Conservation (phyloP, 2,113 vertebrate species). For the Entelurus aequoreus region DNA sequence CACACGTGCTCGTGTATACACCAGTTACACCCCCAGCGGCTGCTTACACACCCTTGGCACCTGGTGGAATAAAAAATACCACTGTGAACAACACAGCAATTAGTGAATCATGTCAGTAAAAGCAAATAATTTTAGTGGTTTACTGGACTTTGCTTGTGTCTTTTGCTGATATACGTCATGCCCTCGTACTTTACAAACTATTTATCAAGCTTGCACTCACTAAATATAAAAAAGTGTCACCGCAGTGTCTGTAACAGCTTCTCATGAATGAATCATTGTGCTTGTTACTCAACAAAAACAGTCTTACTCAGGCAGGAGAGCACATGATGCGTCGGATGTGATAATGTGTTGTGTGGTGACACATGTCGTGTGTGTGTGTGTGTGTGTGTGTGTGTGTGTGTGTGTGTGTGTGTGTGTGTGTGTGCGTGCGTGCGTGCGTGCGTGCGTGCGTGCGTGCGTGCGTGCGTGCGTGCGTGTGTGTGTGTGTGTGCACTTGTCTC, state of each 20-base stretch:
- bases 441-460: no score
- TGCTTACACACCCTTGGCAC: slow-evolving; percentile 90
- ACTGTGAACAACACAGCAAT: not conserved
- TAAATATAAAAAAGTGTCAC: not conserved
- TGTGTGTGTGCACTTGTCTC: not conserved
- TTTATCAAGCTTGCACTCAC: no score
- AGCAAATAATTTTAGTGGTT: no score
- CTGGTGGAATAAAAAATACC: slow-evolving; percentile 54
- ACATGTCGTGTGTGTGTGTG: not conserved
- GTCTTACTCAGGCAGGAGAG: not conserved
- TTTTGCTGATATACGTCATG: no score
- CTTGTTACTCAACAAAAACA: not conserved
- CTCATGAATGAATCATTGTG: not conserved
- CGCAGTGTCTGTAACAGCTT: not conserved
- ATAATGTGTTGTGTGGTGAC: not conserved
- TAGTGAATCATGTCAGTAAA: no score
- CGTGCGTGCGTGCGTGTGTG: not conserved
- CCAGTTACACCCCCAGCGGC: slow-evolving; percentile 94
- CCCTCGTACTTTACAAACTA: no score
- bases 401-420: not conserved
- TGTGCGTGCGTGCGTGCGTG: no score
- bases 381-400: not conserved
- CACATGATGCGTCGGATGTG: not conserved
- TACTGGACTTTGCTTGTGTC: no score
- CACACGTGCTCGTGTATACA: slow-evolving; percentile 90